Conservation (phyloP, 2,797 vertebrate species). For the Falco peregrinus region DNA sequence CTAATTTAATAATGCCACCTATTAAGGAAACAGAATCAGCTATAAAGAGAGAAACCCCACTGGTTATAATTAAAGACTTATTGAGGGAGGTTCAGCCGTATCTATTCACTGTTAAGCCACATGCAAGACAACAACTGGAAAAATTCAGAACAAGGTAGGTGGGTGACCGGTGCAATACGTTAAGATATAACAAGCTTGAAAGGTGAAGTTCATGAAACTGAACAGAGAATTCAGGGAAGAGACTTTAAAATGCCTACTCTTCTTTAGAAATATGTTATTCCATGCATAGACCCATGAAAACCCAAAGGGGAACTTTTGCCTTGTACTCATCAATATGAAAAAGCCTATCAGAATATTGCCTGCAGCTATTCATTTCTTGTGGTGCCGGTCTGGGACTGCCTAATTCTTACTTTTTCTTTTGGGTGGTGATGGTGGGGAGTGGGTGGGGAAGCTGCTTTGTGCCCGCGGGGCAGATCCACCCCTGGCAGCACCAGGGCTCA, state of each 20-base stretch:
- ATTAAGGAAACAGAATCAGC: conserved; percentile 14
- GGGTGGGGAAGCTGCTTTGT: background rate
- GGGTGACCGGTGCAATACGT: background rate
- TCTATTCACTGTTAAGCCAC: background rate
- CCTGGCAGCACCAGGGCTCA: background rate
- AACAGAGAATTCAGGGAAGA: background rate
- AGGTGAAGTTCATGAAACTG: background rate
- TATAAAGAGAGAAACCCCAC: conserved; percentile 16
- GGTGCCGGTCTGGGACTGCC: background rate
- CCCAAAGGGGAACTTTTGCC: background rate
- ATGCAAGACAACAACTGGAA: background rate
- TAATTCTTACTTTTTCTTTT: background rate
- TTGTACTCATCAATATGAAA: background rate
- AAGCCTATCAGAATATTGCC: background rate
- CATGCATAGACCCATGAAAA: background rate
- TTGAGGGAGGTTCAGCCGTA: background rate
- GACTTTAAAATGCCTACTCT: background rate
- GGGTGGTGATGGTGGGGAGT: too few species aligned
- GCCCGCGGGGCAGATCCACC: background rate
- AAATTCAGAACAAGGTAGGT: background rate
- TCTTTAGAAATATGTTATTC: background rate
- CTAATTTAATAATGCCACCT: conserved; percentile 18
- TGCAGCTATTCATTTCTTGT: background rate
- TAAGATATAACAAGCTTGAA: background rate
- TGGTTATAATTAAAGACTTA: conserved; percentile 34